phyloP scores from a whole-genome alignment of 2,797 vertebrate genomes.

The Catharus ustulatus region DNA sequence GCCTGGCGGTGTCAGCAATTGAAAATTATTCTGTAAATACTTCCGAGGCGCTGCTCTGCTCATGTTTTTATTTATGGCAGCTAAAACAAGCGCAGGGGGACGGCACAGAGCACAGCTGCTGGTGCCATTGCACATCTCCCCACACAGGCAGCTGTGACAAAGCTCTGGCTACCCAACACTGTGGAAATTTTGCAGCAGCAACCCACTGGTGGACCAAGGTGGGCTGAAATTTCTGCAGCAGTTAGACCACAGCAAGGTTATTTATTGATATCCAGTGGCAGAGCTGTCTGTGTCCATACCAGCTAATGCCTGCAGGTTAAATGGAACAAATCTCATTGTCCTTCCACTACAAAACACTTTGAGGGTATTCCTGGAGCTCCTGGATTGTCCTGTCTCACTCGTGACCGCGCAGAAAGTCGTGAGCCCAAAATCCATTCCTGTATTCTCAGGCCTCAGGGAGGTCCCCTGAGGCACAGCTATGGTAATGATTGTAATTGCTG shows the following conservation, averaged over 20 bases:
- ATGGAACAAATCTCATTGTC: not conserved
- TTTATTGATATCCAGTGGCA: not conserved
- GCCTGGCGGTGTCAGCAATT: constrained; percentile 31
- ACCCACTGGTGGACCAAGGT: not conserved
- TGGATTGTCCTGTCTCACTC: not conserved
- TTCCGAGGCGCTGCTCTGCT: constrained; percentile 34
- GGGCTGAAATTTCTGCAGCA: not conserved
- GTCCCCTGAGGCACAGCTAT: not conserved
- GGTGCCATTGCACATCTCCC: not conserved
- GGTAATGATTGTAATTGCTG: not conserved
- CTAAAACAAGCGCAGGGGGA: constrained; percentile 48
- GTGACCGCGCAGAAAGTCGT: accelerated
- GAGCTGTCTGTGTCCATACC: not conserved
- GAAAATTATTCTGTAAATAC: constrained; percentile 75
- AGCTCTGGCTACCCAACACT: not conserved
- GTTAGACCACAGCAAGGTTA: constrained; percentile 11
- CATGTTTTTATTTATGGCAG: constrained; percentile 75
- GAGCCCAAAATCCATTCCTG: not conserved
- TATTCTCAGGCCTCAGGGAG: not conserved
- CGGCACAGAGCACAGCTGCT: not conserved
- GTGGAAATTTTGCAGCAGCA: not conserved
- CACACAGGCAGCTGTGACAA: not conserved
- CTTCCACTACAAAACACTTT: not conserved
- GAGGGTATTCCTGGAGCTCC: not conserved
- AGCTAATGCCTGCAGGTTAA: not conserved